Evolutionary conservation across 2,797 vertebrate species (phyloP).

Genomic region (Parauchenoglanis punctatus): DNA sequence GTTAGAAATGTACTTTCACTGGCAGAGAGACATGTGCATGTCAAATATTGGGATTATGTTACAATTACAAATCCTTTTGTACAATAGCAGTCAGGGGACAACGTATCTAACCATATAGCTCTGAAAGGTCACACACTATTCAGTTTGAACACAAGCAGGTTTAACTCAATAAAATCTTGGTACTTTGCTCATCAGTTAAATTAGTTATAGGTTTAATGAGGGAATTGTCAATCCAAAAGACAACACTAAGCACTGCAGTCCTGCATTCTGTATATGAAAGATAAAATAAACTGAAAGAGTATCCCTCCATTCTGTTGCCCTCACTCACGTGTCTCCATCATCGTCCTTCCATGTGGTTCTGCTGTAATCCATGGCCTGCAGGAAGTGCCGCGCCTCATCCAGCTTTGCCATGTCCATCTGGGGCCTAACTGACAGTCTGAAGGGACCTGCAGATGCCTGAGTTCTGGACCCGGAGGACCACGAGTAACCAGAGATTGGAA

Average conservation of each 20-base stretch:
- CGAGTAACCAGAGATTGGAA: constrained; percentile 43
- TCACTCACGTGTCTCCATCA: constrained; percentile 87
- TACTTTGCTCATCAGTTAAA: neutral
- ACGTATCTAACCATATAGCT: neutral
- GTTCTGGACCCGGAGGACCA: constrained; percentile 59
- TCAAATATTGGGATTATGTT: neutral
- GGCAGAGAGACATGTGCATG: neutral
- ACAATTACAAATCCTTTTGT: neutral
- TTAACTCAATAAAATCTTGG: neutral
- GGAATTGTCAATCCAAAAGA: neutral
- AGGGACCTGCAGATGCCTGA: constrained; percentile 40
- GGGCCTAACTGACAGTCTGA: constrained; percentile 47
- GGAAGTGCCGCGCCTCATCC: constrained; percentile 76
- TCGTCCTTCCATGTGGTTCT: constrained; percentile 83
- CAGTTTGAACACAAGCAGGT: neutral
- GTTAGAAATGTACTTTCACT: neutral
- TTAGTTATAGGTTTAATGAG: neutral
- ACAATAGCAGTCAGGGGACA: neutral
- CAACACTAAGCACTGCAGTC: neutral
- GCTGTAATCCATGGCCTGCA: constrained; percentile 77
- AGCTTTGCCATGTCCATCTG: constrained; percentile 72
- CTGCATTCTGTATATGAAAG: neutral
- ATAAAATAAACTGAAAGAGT: neutral
- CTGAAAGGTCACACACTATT: neutral
- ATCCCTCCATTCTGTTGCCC: neutral